Percentiles rank a stretch among this genome's conserved stretches.
Conservation (phyloP, 2,113 vertebrate genomes). For the Xiphophorus hellerii region DNA sequence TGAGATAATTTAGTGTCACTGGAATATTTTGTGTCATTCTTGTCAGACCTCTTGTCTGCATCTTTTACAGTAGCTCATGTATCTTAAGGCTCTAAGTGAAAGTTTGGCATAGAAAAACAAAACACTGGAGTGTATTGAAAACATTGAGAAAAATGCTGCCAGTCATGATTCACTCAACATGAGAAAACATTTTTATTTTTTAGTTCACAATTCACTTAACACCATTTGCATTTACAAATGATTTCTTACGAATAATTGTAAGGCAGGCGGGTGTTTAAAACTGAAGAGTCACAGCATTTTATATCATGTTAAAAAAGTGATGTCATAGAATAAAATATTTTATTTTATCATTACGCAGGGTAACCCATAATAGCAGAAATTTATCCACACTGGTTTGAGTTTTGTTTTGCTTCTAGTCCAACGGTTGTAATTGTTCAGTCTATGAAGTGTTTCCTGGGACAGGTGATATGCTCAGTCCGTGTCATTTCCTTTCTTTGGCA, state of each 20-base stretch:
- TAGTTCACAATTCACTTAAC: neutral
- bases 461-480: slow-evolving; percentile 12
- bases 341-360: slow-evolving; percentile 30
- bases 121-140: neutral
- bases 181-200: neutral
- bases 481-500: slow-evolving; percentile 38
- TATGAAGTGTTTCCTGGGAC: neutral
- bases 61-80: no score
- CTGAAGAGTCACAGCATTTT: neutral
- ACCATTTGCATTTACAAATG: neutral
- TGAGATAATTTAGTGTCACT: no score
- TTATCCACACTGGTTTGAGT: slow-evolving; percentile 8
- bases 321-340: slow-evolving; percentile 31
- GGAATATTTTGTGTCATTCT: no score
- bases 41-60: no score
- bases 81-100: no score
- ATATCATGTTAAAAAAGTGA: neutral
- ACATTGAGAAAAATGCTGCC: neutral
- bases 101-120: neutral
- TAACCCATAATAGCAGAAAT: neutral
- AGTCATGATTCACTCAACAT: neutral
- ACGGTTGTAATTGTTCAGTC: neutral
- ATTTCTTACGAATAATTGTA: neutral
- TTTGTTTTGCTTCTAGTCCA: slow-evolving; percentile 1
- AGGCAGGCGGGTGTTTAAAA: neutral